Percentiles rank a stretch among this genome's conserved stretches.
Conservation (phyloP, 1,140 invertebrate genomes). For the Orius insidiosus region DNA sequence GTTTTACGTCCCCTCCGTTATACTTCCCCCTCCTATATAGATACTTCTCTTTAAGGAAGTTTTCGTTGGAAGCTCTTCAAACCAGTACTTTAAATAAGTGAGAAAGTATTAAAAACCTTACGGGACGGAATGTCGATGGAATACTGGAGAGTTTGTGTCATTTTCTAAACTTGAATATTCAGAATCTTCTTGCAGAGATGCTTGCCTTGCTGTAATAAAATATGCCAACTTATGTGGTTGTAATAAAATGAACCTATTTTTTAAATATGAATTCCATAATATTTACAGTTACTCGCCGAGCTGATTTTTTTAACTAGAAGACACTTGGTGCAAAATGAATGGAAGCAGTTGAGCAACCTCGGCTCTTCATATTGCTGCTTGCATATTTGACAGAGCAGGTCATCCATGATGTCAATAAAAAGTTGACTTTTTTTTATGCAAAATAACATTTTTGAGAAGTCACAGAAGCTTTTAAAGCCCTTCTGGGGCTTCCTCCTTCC, state of each 20-base stretch:
- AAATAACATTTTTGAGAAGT: background rate
- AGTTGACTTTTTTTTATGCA: no score
- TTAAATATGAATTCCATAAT: no score
- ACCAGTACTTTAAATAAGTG: no score
- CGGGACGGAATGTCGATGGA: no score
- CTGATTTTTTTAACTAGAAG: slow-evolving; percentile 4
- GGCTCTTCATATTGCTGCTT: slow-evolving; percentile 7
- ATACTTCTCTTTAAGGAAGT: no score
- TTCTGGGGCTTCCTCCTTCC: slow-evolving; percentile 10
- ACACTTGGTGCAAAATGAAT: slow-evolving; percentile 8
- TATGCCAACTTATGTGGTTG: no score
- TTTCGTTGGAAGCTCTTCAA: no score
- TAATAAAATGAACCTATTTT: slow-evolving; percentile 1
- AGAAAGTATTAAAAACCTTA: no score
- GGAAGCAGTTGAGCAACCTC: slow-evolving; percentile 3
- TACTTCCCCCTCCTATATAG: no score
- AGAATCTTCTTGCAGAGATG: slow-evolving; percentile 3
- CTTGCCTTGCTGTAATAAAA: slow-evolving; percentile 3
- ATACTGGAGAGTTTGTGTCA: no score
- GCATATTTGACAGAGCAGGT: slow-evolving; percentile 3
- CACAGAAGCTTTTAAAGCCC: background rate
- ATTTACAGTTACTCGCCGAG: background rate
- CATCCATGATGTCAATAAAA: background rate
- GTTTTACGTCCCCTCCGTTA: no score
- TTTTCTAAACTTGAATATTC: background rate